Percentiles rank a stretch among this genome's conserved stretches.
These are phyloP conservation scores for Ophiodon elongatus DNA, from an alignment of 2,113 vertebrate genomes.

Conservation along the genomic window DNA sequence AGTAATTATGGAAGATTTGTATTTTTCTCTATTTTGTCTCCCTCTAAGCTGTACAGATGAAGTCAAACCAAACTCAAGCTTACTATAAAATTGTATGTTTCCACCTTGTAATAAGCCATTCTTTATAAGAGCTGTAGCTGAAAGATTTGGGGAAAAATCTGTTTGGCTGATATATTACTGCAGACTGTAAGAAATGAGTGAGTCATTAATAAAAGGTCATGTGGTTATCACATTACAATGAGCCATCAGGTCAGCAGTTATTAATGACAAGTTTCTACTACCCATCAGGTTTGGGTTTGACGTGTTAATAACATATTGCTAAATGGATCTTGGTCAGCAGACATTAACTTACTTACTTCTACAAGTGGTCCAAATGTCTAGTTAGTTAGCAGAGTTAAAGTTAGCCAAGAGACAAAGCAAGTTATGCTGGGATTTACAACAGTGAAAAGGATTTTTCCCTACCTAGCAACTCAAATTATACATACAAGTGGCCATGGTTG, in stretches of 20 bases:
- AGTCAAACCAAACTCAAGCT: slow-evolving; percentile 11
- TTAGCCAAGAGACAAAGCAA: background rate
- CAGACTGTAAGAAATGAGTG: background rate
- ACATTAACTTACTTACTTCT: background rate
- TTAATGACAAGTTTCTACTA: slow-evolving; percentile 2
- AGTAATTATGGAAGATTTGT: slow-evolving; percentile 68
- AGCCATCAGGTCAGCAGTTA: background rate
- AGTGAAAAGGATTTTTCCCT: background rate
- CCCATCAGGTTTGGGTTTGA: background rate
- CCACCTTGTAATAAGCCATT: background rate
- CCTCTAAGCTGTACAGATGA: slow-evolving; percentile 4
- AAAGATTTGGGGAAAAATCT: background rate
- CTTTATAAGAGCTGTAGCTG: background rate
- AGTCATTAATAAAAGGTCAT: slow-evolving; percentile 11
- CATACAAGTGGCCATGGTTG: background rate
- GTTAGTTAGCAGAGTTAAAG: background rate
- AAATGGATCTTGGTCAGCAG: background rate
- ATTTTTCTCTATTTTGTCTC: background rate
- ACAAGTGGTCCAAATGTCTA: background rate
- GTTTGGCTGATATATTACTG: background rate
- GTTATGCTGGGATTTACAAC: background rate
- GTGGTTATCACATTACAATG: background rate
- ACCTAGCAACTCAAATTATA: background rate
- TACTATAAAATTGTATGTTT: background rate
- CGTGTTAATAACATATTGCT: background rate